phyloP scores from a whole-genome alignment of 2,888 invertebrate genomes.

The Syrista parreyssii region DNA sequence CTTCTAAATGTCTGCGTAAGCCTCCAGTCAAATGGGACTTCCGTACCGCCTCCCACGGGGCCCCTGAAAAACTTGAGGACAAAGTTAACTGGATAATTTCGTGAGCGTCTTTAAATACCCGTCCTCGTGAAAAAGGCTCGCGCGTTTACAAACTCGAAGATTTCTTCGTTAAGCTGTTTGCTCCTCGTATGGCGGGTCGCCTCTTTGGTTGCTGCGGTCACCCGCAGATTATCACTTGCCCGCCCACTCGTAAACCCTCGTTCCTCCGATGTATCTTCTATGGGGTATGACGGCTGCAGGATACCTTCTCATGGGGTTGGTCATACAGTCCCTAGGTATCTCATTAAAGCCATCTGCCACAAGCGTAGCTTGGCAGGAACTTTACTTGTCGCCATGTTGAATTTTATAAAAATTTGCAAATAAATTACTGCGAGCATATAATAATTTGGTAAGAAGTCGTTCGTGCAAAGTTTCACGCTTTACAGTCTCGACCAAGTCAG shows the following conservation, averaged over 20 bases:
- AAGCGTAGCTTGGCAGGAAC: not conserved
- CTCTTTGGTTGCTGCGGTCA: slow-evolving; percentile 52
- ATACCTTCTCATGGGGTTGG: not conserved
- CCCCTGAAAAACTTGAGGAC: slow-evolving; percentile 30
- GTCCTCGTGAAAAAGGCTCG: slow-evolving; percentile 21
- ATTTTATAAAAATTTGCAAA: not conserved
- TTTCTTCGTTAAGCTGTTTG: slow-evolving; percentile 43
- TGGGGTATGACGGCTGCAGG: not conserved
- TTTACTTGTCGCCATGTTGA: not conserved
- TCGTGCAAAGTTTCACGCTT: not conserved
- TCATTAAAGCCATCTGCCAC: not conserved
- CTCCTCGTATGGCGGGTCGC: slow-evolving; percentile 23
- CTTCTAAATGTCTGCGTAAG: not conserved
- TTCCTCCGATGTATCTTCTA: not conserved
- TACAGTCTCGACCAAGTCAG: not conserved
- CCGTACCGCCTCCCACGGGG: slow-evolving; percentile 4
- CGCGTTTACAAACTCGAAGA: slow-evolving; percentile 57
- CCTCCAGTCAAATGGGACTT: not conserved
- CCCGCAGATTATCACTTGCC: slow-evolving; percentile 62
- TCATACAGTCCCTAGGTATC: not conserved
- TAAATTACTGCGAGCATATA: not conserved
- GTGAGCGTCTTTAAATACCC: slow-evolving; percentile 37
- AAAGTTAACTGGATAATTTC: slow-evolving; percentile 61
- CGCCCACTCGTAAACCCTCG: slow-evolving; percentile 35
- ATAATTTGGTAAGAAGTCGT: not conserved